phyloP scores from a whole-genome alignment of 1,140 invertebrate species.

The Hermetia illucens region DNA sequence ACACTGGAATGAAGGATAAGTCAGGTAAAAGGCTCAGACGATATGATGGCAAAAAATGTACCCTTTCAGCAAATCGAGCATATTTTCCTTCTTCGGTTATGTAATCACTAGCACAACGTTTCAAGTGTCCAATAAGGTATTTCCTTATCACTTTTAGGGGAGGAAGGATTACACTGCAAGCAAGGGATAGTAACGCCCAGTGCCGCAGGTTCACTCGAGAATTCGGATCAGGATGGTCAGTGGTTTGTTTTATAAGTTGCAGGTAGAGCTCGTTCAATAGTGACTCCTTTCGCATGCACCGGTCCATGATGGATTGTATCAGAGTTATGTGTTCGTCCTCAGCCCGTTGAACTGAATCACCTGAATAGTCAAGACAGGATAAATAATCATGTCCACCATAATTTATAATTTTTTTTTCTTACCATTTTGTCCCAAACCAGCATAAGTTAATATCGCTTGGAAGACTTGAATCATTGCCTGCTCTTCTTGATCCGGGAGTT shows the following conservation, averaged over 20 bases:
- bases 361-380: constrained; percentile 10
- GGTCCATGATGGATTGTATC: constrained; percentile 77
- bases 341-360: constrained; percentile 30
- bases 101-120: constrained; percentile 74
- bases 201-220: constrained; percentile 75
- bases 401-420: too few species aligned
- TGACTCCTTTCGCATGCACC: constrained; percentile 77
- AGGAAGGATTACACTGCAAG: constrained; percentile 77
- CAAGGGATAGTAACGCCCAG: constrained; percentile 82
- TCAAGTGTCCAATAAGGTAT: constrained; percentile 81
- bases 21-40: neutral
- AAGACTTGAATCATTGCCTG: constrained; percentile 69
- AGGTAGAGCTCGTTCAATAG: constrained; percentile 83
- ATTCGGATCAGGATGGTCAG: constrained; percentile 82
- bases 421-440: constrained; percentile 64
- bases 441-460: constrained; percentile 60
- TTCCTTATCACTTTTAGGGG: constrained; percentile 68
- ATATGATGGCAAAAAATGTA: constrained; percentile 29
- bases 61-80: constrained; percentile 84
- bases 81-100: constrained; percentile 90
- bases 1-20: constrained; percentile 12
- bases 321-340: constrained; percentile 81
- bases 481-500: constrained; percentile 76
- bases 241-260: constrained; percentile 84
- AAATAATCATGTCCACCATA: neutral